These are phyloP conservation scores for Tenthredo mesomela DNA, from an alignment of 2,888 invertebrate species.

Conservation along the genomic window DNA sequence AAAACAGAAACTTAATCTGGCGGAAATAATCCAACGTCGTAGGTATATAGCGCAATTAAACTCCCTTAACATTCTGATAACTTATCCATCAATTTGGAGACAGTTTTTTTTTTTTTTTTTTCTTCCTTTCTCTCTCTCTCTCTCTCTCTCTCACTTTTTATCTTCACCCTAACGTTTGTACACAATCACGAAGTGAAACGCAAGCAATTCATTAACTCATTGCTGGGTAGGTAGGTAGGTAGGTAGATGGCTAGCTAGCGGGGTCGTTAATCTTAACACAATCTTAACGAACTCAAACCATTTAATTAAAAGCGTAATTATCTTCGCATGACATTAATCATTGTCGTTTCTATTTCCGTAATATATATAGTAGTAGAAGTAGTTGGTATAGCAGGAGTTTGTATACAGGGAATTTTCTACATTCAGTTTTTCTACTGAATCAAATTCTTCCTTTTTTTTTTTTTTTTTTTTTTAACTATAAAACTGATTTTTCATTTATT, in stretches of 20 bases:
- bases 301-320: constrained; percentile 35
- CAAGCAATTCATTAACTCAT: constrained; percentile 24
- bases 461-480: too few species aligned
- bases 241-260: not conserved
- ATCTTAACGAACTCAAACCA: constrained; percentile 34
- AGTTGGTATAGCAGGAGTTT: not conserved
- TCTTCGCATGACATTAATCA: constrained; percentile 25
- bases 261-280: constrained; percentile 31
- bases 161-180: not conserved
- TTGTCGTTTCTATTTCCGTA: constrained; percentile 16
- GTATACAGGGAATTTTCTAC: not conserved
- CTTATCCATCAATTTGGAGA: not conserved
- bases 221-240: not conserved
- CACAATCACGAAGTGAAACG: not conserved
- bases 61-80: not conserved
- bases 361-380: not conserved
- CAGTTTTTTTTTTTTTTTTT: not conserved
- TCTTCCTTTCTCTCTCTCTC: not conserved
- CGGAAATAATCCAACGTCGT: not conserved
- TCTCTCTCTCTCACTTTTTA: not conserved
- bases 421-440: not conserved
- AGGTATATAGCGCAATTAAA: not conserved
- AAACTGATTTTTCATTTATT: not conserved
- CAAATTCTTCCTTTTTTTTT: not conserved
- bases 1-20: not conserved